phyloP scores from a whole-genome alignment of 2,888 invertebrate genomes.

The Alentia gelatinosa region DNA sequence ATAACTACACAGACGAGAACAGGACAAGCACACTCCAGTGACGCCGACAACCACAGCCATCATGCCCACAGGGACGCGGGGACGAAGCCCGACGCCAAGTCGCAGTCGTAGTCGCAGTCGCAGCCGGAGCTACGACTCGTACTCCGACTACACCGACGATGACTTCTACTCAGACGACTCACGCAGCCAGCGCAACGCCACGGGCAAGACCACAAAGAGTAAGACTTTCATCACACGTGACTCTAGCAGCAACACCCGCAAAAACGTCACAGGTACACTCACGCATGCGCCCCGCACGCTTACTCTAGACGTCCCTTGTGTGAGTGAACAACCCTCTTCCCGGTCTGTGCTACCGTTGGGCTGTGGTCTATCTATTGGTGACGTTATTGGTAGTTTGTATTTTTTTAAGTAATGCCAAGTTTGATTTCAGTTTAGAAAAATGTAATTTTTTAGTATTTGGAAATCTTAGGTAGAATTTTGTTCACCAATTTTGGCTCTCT shows the following conservation, averaged over 20 bases:
- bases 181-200: not conserved
- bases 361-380: too few relatives aligned
- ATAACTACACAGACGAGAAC: too few relatives aligned
- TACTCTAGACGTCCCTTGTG: not conserved
- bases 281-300: not conserved
- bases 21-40: too few relatives aligned
- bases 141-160: not conserved
- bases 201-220: not conserved
- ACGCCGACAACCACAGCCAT: not conserved
- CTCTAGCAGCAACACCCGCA: not conserved
- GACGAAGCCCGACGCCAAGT: not conserved
- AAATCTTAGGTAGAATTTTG: too few relatives aligned
- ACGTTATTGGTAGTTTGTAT: not conserved
- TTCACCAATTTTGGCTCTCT: too few relatives aligned
- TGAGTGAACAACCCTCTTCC: too few relatives aligned
- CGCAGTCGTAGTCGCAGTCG: constrained; percentile 18
- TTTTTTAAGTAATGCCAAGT: not conserved
- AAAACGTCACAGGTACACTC: not conserved
- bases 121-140: constrained; percentile 28
- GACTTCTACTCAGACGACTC: constrained; percentile 12
- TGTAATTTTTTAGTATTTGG: not conserved
- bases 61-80: not conserved
- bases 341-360: too few relatives aligned
- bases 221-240: not conserved
- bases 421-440: not conserved